These are phyloP conservation scores for Lepus townsendii DNA, from an alignment of 2,797 vertebrate species.

Conservation along the genomic window DNA sequence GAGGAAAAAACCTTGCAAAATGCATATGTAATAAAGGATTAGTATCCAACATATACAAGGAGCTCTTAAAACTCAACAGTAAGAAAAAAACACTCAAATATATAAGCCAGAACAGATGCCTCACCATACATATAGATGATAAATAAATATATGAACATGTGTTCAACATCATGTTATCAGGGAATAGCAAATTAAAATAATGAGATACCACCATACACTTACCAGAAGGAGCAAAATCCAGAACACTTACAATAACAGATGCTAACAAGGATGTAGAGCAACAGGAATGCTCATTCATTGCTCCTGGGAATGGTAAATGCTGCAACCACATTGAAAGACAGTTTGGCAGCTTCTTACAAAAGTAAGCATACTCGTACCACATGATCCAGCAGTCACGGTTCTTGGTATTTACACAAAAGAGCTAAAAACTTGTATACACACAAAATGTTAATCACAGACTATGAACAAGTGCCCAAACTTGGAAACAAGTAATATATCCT, in stretches of 20 bases:
- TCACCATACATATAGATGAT: background rate
- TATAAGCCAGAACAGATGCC: background rate
- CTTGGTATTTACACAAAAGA: background rate
- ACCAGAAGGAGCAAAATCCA: background rate
- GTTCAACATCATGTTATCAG: background rate
- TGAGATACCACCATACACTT: background rate
- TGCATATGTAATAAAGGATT: background rate
- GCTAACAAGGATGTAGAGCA: background rate
- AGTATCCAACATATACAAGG: background rate
- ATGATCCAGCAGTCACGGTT: background rate
- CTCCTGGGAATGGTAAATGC: background rate
- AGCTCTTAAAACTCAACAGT: background rate
- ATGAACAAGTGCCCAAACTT: background rate
- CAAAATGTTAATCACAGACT: background rate
- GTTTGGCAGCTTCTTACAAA: background rate
- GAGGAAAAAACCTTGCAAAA: slow-evolving; percentile 21
- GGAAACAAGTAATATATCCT: background rate
- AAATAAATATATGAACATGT: background rate
- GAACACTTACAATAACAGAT: background rate
- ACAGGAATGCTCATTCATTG: background rate
- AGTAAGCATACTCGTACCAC: background rate
- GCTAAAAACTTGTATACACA: background rate
- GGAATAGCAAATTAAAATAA: background rate
- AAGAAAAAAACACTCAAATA: background rate
- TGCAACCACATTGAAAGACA: background rate